phyloP scores from a whole-genome alignment of 2,113 vertebrate species.

The Toxotes jaculatrix region DNA sequence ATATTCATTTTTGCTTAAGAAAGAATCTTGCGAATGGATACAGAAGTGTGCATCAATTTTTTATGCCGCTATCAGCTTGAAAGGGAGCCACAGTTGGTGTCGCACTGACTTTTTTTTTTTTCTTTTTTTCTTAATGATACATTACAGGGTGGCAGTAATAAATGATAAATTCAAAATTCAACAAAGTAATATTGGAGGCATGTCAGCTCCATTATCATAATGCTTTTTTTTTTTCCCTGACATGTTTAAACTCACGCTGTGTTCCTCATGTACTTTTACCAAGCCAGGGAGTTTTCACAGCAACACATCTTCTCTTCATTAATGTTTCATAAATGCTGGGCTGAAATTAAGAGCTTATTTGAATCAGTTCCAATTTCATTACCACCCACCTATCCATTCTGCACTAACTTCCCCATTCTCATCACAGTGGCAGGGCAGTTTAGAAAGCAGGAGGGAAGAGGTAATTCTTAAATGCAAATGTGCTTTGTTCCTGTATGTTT shows the following conservation, averaged over 20 bases:
- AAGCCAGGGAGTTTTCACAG: slow-evolving; percentile 51
- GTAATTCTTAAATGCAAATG: slow-evolving; percentile 69
- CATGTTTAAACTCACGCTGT: slow-evolving; percentile 47
- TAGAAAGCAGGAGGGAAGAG: slow-evolving; percentile 38
- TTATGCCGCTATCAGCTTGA: slow-evolving; percentile 56
- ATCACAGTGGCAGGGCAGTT: slow-evolving; percentile 55
- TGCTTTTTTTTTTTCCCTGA: slow-evolving; percentile 28
- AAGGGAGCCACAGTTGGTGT: slow-evolving; percentile 41
- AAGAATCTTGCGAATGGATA: slow-evolving; percentile 37
- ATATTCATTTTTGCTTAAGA: slow-evolving; percentile 56
- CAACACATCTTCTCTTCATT: slow-evolving; percentile 74
- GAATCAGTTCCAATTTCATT: slow-evolving; percentile 80
- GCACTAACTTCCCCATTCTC: slow-evolving; percentile 63
- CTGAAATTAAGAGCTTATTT: slow-evolving; percentile 84
- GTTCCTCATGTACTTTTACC: slow-evolving; percentile 32
- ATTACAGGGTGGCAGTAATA: slow-evolving; percentile 33
- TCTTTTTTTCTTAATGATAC: background rate
- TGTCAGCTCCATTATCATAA: slow-evolving; percentile 40
- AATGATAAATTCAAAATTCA: slow-evolving; percentile 25
- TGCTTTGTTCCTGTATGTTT: slow-evolving; percentile 29
- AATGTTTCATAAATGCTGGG: slow-evolving; percentile 83
- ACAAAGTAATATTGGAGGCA: slow-evolving; percentile 20
- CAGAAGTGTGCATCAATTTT: slow-evolving; percentile 65
- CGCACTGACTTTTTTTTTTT: slow-evolving; percentile 25
- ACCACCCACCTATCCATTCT: slow-evolving; percentile 78